Evolutionary conservation across 2,797 vertebrate genomes (phyloP).

Genomic region (Aselliscus stoliczkanus): DNA sequence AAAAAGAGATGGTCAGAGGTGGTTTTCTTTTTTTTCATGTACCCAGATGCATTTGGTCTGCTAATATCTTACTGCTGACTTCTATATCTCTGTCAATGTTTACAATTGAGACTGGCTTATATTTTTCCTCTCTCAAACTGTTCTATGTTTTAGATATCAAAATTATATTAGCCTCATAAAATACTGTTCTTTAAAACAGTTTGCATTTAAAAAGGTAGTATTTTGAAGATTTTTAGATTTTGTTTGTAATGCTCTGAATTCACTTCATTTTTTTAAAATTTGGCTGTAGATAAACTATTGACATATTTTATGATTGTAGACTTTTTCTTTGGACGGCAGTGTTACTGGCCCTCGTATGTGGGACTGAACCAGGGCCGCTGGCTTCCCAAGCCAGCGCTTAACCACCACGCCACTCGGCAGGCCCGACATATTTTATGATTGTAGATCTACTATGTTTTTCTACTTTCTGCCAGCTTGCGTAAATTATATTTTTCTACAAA

Average conservation of each 20-base stretch:
- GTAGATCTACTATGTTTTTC: not conserved
- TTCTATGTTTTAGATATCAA: not conserved
- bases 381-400: no score
- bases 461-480: not conserved
- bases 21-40: not conserved
- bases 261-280: not conserved
- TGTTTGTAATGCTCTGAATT: not conserved
- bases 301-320: not conserved
- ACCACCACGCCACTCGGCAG: no score
- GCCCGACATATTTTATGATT: not conserved
- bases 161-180: not conserved
- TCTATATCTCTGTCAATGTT: not conserved
- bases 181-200: not conserved
- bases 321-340: no score
- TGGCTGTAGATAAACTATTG: not conserved
- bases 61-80: not conserved
- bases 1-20: not conserved
- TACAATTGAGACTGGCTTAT: not conserved
- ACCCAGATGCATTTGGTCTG: not conserved
- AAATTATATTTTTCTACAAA: constrained; percentile 4
- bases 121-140: not conserved
- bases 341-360: no score
- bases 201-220: not conserved
- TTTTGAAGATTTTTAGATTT: not conserved
- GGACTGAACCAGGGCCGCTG: no score